Evolutionary conservation across 2,113 vertebrate species (phyloP).

Genomic region (Morone saxatilis): DNA sequence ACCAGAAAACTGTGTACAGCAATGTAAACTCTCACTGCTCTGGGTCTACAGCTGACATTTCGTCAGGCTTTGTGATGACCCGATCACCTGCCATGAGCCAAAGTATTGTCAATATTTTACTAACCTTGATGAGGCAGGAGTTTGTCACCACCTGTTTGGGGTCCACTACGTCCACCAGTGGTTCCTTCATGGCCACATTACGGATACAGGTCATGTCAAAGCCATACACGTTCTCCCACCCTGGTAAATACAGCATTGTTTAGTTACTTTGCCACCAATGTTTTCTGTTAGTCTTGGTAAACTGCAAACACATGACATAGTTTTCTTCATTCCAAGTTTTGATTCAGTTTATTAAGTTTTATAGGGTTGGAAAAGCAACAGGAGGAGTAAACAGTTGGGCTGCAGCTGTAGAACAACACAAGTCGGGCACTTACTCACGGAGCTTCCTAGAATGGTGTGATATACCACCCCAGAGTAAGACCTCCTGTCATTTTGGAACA

Average conservation of each 20-base stretch:
- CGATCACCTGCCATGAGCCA: neutral
- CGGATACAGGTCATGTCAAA: conserved; percentile 99
- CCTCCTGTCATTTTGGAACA: conserved; percentile 8
- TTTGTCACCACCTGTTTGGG: conserved; percentile 98
- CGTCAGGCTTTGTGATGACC: neutral
- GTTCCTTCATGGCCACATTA: conserved; percentile 97
- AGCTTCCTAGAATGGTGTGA: conserved; percentile 8
- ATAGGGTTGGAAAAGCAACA: too few species aligned
- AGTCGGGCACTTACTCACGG: neutral
- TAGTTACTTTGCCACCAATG: neutral
- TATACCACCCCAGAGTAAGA: neutral
- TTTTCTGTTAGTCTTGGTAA: neutral
- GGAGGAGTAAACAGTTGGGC: neutral
- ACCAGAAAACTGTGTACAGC: too few species aligned
- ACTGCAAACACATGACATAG: neutral
- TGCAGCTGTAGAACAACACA: conserved; percentile 18
- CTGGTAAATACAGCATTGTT: conserved; percentile 77
- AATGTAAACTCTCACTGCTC: too few species aligned
- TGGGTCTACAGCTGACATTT: neutral
- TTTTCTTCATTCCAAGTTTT: conserved; percentile 7
- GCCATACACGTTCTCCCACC: conserved; percentile 99
- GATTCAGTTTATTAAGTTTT: neutral
- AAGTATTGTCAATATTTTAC: conserved; percentile 44
- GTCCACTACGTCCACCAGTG: conserved; percentile 97
- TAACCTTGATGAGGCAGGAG: conserved; percentile 96